phyloP scores from a whole-genome alignment of 1,140 invertebrate species.

The Asobara japonica region DNA sequence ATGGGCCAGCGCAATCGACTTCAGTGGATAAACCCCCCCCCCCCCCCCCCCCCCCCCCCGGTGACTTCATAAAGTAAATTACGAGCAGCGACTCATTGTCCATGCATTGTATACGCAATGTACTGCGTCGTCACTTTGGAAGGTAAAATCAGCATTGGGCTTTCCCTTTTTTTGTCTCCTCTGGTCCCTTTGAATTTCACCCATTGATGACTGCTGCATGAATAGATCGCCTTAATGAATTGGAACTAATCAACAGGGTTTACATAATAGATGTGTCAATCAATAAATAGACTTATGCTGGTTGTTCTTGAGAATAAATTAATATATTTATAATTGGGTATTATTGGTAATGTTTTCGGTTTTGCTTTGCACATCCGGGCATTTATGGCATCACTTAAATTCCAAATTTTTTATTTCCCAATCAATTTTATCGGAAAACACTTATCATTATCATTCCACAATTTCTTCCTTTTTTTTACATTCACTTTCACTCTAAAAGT shows the following conservation, averaged over 20 bases:
- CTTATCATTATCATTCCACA: not conserved
- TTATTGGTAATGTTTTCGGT: conserved; percentile 53
- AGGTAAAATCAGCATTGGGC: not conserved
- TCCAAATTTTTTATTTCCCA: conserved; percentile 2
- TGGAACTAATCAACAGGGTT: conserved; percentile 22
- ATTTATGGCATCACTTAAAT: conserved; percentile 54
- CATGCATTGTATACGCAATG: not conserved
- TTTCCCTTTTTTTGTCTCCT: not conserved
- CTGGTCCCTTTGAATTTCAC: not conserved
- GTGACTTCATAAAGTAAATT: conserved; percentile 31
- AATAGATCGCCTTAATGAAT: conserved; percentile 18
- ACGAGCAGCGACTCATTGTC: conserved; percentile 44
- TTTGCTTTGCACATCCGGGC: not conserved
- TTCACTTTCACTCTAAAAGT: not conserved
- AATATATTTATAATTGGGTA: conserved; percentile 67
- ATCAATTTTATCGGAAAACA: conserved; percentile 10
- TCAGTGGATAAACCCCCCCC: too few species aligned
- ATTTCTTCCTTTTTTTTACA: conserved; percentile 5
- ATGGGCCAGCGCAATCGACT: conserved; percentile 22
- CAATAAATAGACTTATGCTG: not conserved
- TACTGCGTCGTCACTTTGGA: conserved; percentile 16
- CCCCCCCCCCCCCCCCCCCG: too few species aligned
- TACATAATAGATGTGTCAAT: conserved; percentile 42
- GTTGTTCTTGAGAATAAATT: conserved; percentile 65
- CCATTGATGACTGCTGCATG: not conserved